Evolutionary conservation across 2,888 invertebrate genomes (phyloP), one percentile per base, ranked within the genome.

Genomic region (Augochlorella aurata): DNA sequence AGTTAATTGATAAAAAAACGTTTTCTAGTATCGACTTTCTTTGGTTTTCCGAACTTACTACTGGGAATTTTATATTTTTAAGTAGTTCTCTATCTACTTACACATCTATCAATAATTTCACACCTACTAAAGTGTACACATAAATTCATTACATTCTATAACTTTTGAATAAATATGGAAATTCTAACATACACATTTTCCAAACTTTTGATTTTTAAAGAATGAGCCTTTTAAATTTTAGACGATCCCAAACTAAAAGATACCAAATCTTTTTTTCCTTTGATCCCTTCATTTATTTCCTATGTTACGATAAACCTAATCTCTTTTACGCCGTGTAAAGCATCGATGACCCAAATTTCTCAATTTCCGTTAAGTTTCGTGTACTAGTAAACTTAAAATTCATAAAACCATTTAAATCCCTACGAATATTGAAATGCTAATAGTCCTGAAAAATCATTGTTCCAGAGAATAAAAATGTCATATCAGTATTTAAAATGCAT

Each of bases 31-130:
- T 71, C 80, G 74, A 74, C 70, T 66, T 71, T 81, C 81, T 81
- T 81, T 81, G 81, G 81, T 74, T 81, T 74, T 74, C 74, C 74
- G 61, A 81, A 81, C 74, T 68, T 80, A 81, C 67, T 71, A 70
- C 52, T 71, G 70, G 61, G 71, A 68, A 70, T 74, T 70, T 72
- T 52, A 21, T 73, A 74, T 71, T 74, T 38, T 80, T 81, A 79
- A 74, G 58, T 74, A 70, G 65, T 67, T 47, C 18, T 66, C 61
- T 67, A 80, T 47, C 72, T 74, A 81, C 61, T 74, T 74, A 81
- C 81, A 81, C 81, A 58, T 67, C 54, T 81, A 79, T 44, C 68
- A 68, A 75, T 69, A 58, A 44, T 68, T 69, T 61, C 44, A n/a
- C 75, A 61, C 47, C 70, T 44, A 49, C 49, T 79, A 73, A 72